Base-by-base conservation (phyloP, 2,797 vertebrate genomes). In the Hypotaenidia okinawae region DNA sequence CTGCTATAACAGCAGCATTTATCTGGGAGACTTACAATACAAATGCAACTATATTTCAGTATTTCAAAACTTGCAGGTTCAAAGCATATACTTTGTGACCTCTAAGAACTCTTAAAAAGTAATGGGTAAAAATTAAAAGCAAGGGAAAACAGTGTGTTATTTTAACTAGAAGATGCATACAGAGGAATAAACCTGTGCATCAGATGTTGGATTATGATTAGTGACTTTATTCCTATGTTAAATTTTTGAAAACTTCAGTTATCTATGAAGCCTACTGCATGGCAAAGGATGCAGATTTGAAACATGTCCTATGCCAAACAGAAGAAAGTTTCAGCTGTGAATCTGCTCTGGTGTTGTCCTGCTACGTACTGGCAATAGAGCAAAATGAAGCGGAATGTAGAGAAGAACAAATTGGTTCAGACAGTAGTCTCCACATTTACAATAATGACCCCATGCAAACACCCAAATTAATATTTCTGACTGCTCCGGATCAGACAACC, bases 131-230 rank as follows among this genome's bases (percentile, higher is more conserved):
- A 58, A 41, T 30, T 22, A 63, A 83, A 75, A 68, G 8, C 13
- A 37, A 19, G 17, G 2, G 2, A 0, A 3, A 13, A 13, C 11
- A 23, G 15, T 5, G 9, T 33, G 4, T 47, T 68, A 32, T 27
- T 27, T 72, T 35, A 37, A 10, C 25, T 64, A 51, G 30, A 47
- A 85, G 68, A 77, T 43, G 14, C 14, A 12, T 21, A 55, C 16
- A 32, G 25, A 59, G 13, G 19, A 68, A 47, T 51, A 39, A 16
- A 64, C 6, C 2, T 55, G 7, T 55, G 6, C 11, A 30, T 45
- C 28, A 68, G 30, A 55, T 2, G 1, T 30, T 73, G 25, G 7
- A 41, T 12, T 67, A 19, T 39, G 45, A 59, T 43, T 8, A 41
- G 3, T 76, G 5, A 30, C 5, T 69, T 81, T 41, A 33, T 80